phyloP scores from a whole-genome alignment of 2,113 vertebrate genomes.

The Bubo bubo region DNA sequence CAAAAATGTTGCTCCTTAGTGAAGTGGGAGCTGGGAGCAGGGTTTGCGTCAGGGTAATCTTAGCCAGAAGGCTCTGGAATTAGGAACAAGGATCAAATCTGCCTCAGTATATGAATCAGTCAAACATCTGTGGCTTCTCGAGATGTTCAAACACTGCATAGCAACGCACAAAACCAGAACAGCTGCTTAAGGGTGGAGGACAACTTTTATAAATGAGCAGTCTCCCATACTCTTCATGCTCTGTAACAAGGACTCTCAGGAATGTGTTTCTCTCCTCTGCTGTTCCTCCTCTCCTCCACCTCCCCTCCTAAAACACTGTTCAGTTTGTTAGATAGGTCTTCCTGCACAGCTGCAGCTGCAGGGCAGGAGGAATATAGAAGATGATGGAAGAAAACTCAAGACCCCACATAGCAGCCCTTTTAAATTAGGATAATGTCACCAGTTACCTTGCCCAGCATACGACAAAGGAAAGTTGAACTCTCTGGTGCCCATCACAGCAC shows the following conservation, averaged over 20 bases:
- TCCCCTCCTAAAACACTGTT: not conserved
- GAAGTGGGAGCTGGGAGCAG: not conserved
- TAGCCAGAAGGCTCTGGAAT: not conserved
- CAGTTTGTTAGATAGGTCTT: not conserved
- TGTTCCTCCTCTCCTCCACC: not conserved
- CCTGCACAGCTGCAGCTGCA: not conserved
- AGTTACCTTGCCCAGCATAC: not conserved
- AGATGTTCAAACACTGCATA: not conserved
- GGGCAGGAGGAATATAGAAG: not conserved
- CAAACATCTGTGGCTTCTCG: conserved; percentile 2
- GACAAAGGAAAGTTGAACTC: fast-evolving
- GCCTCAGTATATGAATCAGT: not conserved
- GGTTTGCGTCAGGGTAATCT: not conserved
- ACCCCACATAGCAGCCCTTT: not conserved
- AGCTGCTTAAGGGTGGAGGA: conserved; percentile 41
- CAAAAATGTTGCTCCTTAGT: not conserved
- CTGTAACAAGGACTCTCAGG: not conserved
- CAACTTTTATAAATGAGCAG: not conserved
- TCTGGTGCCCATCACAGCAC: not conserved
- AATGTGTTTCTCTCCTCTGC: not conserved
- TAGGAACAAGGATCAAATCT: not conserved
- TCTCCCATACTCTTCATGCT: not conserved
- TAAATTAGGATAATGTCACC: not conserved
- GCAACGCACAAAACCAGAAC: not conserved
- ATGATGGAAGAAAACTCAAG: not conserved